These are phyloP conservation scores for Diploscapter pachys DNA, from an alignment of 1,140 invertebrate genomes.

Conservation along the genomic window DNA sequence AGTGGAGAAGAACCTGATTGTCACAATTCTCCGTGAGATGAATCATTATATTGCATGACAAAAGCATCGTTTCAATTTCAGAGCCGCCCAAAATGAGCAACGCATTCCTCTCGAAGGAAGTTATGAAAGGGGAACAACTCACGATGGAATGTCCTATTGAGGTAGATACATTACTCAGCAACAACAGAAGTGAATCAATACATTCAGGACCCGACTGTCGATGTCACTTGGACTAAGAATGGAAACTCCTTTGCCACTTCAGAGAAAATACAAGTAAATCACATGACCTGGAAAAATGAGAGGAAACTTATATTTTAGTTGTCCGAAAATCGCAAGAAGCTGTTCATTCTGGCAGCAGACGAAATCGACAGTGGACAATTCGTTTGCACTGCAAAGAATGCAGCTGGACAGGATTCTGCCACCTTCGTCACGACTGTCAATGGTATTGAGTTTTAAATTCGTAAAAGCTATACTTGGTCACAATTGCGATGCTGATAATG, in stretches of 20 bases:
- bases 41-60: background rate
- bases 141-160: conserved; percentile 49
- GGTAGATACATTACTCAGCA: background rate
- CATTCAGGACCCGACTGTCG: conserved; percentile 23
- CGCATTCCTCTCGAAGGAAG: conserved; percentile 27
- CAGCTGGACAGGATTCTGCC: conserved; percentile 54
- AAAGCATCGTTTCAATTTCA: conserved; percentile 23
- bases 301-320: conserved; percentile 29
- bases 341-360: conserved; percentile 45
- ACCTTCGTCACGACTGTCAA: conserved; percentile 49
- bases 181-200: background rate
- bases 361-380: conserved; percentile 52
- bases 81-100: conserved; percentile 44
- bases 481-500: too few relatives aligned
- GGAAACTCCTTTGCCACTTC: conserved; percentile 41
- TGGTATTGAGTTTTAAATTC: conserved; percentile 55
- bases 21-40: conserved; percentile 63
- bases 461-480: too few relatives aligned
- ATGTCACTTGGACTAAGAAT: conserved; percentile 46
- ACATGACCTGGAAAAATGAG: too few relatives aligned
- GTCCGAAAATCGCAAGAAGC: conserved; percentile 36
- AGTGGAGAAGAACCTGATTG: conserved; percentile 67
- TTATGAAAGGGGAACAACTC: conserved; percentile 41
- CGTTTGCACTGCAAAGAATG: conserved; percentile 58
- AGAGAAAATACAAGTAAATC: background rate